A percentile compares a stretch with the other conserved stretches of the same genome.
These are phyloP conservation scores for Synchiropus splendidus DNA, from an alignment of 2,113 vertebrate genomes.

Conservation along the genomic window DNA sequence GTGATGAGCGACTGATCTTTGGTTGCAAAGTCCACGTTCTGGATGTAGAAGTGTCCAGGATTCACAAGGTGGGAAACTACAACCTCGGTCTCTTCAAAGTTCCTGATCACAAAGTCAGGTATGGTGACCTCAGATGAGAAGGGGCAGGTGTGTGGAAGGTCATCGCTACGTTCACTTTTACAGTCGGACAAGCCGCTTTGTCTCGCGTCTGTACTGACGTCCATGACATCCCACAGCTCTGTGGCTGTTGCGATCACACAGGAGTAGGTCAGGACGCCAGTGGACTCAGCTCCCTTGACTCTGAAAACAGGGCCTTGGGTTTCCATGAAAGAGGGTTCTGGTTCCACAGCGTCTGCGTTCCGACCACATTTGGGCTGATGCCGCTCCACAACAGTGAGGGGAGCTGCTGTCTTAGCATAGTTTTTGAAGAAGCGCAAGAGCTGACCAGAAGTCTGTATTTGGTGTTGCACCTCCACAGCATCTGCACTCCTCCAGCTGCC, in stretches of 20 bases:
- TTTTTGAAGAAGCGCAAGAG: conserved; percentile 51
- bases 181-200: no score
- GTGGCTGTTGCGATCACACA: conserved; percentile 56
- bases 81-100: conserved; percentile 60
- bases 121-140: no score
- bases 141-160: no score
- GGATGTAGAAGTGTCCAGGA: conserved; percentile 61
- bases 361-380: conserved; percentile 8
- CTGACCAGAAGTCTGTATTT: conserved; percentile 63
- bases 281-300: conserved; percentile 29
- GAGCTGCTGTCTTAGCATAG: conserved; percentile 20
- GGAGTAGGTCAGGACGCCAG: conserved; percentile 37
- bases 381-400: conserved; percentile 7
- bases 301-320: conserved; percentile 40
- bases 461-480: conserved; percentile 39
- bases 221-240: conserved; percentile 64
- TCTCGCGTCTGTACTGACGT: conserved; percentile 25
- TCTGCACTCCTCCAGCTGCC: conserved; percentile 20
- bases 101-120: conserved; percentile 50
- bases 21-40: conserved; percentile 28
- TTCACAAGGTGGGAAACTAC: conserved; percentile 52
- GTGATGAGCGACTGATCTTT: conserved; percentile 38
- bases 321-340: conserved; percentile 5
- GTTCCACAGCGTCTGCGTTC: conserved; percentile 5
- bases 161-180: neutral